Evolutionary conservation across 2,888 invertebrate genomes (phyloP), one percentile per base, ranked within the genome.

Genomic region (Rhorus exstirpatorius): DNA sequence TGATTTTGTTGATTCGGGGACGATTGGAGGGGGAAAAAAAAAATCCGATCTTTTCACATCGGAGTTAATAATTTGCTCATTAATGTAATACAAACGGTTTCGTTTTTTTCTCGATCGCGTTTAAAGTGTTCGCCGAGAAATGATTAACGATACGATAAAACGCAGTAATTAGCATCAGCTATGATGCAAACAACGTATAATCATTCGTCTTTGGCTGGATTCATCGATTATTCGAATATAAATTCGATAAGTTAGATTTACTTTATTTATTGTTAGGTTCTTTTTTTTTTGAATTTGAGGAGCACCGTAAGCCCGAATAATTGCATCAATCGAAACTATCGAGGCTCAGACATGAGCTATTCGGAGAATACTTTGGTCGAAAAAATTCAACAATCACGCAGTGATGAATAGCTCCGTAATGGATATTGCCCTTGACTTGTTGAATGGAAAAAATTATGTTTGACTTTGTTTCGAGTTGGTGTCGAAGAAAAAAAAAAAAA

Each of bases 401-500:
- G n/a, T n/a, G n/a, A n/a, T n/a, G n/a, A n/a, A n/a, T n/a, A n/a
- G n/a, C n/a, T n/a, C n/a, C n/a, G n/a, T n/a, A n/a, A n/a, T n/a
- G n/a, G n/a, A n/a, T n/a, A n/a, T n/a, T n/a, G n/a, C n/a, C n/a
- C n/a, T n/a, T n/a, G n/a, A n/a, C n/a, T n/a, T n/a, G n/a, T n/a
- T n/a, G n/a, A n/a, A n/a, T n/a, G n/a, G n/a, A 67, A 31, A 49
- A 67, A 67, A 46, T 17, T 10, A 67, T 46, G 10, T 17, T 41
- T 61, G 41, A 61, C 49, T 51, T 67, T 67, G 49, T n/a, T 10
- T 67, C 49, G 65, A 6, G 49, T 67, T 51, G 10, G 31, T 31
- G 65, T 67, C 26, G 31, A n/a, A n/a, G n/a, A n/a, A n/a, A n/a
- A n/a, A n/a, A n/a, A n/a, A n/a, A n/a, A n/a, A 31, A 31, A 49